phyloP scores from a whole-genome alignment of 2,888 invertebrate species.

The Chrysina gloriosa region DNA sequence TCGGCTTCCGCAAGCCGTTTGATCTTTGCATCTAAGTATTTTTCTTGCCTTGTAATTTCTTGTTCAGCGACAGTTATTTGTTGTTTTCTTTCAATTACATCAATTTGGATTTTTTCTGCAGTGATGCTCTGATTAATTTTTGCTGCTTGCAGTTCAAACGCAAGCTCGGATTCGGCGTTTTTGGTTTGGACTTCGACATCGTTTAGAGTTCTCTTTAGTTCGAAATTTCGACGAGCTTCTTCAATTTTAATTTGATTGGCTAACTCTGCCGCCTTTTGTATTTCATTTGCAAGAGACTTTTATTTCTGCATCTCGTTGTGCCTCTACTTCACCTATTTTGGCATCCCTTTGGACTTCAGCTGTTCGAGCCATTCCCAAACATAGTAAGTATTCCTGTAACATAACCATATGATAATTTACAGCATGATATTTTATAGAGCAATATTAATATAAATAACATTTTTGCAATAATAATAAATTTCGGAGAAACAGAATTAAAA shows the following conservation, averaged over 20 bases:
- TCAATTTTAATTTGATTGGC: constrained; percentile 94
- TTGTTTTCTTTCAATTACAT: constrained; percentile 65
- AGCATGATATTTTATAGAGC: too few species aligned
- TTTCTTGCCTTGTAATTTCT: constrained; percentile 88
- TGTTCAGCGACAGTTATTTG: constrained; percentile 93
- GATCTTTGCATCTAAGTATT: constrained; percentile 88
- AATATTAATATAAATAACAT: too few species aligned
- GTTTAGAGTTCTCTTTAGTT: constrained; percentile 92
- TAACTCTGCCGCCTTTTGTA: constrained; percentile 89
- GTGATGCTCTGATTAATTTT: constrained; percentile 88
- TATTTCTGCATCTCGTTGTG: constrained; percentile 86
- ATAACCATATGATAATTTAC: too few species aligned
- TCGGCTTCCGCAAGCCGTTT: constrained; percentile 94
- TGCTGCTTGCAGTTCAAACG: constrained; percentile 87
- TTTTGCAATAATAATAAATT: too few species aligned
- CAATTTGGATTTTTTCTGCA: constrained; percentile 94
- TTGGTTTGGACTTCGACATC: constrained; percentile 92
- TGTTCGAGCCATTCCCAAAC: constrained; percentile 89
- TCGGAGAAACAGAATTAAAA: too few species aligned
- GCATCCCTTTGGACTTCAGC: constrained; percentile 93
- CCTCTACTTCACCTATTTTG: constrained; percentile 93
- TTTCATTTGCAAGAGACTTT: constrained; percentile 94
- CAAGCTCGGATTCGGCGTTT: constrained; percentile 91
- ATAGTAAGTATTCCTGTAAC: constrained; percentile 81
- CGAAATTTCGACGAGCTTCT: constrained; percentile 92